Base-by-base conservation (phyloP, 2,888 invertebrate species). In the Harpalus rufipes region DNA sequence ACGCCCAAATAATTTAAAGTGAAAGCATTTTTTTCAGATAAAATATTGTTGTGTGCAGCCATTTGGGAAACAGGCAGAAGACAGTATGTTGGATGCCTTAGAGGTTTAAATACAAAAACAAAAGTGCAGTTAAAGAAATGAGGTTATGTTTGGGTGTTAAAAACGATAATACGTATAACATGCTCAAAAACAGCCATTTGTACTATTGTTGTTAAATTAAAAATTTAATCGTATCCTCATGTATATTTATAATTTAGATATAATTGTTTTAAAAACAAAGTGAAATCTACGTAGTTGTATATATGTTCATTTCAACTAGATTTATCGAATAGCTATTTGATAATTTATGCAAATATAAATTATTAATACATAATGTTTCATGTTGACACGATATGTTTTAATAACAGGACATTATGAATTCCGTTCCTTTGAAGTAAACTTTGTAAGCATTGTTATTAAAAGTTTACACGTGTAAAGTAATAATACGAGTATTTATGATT, bases 331-430 rank as follows among this genome's bases (percentile, higher is more conserved):
- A 18, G 10, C 63, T 39, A 68, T 39, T 68, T 68, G 32, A 68
- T 68, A 41, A 68, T 68, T 68, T 68, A 68, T 68, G 32, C 32
- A 68, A 32, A 68, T 14, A 68, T 68, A 39, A n/a, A 68, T 68
- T 68, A 68, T 68, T 68, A 39, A 68, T n/a, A 39, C 39, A 39
- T n/a, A 32, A 39, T 68, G 14, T 39, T 68, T 12, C 39, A n/a
- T 68, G 68, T 14, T 68, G 39, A 68, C 68, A 39, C n/a, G 68
- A 39, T 63, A 63, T 39, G 32, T 68, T 68, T 68, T 68, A 68
- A 32, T 68, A 68, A 68, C 14, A 68, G 14, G 12, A 10, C 44
- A 10, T 44, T 44, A 44, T 44, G 44, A 51, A 51, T 51, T 51
- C 44, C 44, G 44, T 7, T 51, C 44, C 44, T 51, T 51, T 51